These are phyloP conservation scores for Tor tambroides DNA, from an alignment of 2,113 vertebrate species.

Conservation along the genomic window DNA sequence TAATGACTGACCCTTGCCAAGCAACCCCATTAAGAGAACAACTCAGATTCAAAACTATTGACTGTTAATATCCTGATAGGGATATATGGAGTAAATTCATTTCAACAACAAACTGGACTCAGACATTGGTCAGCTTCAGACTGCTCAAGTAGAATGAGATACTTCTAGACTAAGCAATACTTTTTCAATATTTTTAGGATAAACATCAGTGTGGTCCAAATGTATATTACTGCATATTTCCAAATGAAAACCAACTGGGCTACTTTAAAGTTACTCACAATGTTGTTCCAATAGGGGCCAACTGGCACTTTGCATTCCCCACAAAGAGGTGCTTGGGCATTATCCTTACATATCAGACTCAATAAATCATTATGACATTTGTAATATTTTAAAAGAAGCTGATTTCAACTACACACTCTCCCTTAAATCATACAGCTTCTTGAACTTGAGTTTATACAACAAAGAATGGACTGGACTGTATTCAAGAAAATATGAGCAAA, in stretches of 20 bases:
- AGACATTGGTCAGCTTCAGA: not conserved
- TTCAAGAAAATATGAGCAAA: not conserved
- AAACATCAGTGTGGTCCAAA: not conserved
- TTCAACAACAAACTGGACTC: not conserved
- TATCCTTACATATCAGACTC: not conserved
- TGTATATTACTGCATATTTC: not conserved
- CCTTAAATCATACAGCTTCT: not conserved
- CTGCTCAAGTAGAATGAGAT: not conserved
- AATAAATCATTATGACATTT: not conserved
- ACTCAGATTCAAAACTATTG: too few species aligned
- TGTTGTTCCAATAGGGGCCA: not conserved
- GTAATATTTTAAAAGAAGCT: not conserved
- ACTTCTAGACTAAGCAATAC: not conserved
- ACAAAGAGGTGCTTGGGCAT: not conserved
- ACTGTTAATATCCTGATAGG: not conserved
- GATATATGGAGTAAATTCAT: not conserved
- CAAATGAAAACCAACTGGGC: constrained; percentile 1
- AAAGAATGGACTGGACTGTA: not conserved
- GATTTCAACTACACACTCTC: not conserved
- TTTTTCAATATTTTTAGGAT: not conserved
- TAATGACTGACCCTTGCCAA: too few species aligned
- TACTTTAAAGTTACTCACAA: not conserved
- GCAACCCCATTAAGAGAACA: too few species aligned
- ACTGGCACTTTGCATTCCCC: not conserved
- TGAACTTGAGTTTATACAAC: not conserved